Evolutionary conservation across 2,113 vertebrate genomes (phyloP), one percentile per base, ranked within the genome.

Genomic region (Corythaeola cristata): DNA sequence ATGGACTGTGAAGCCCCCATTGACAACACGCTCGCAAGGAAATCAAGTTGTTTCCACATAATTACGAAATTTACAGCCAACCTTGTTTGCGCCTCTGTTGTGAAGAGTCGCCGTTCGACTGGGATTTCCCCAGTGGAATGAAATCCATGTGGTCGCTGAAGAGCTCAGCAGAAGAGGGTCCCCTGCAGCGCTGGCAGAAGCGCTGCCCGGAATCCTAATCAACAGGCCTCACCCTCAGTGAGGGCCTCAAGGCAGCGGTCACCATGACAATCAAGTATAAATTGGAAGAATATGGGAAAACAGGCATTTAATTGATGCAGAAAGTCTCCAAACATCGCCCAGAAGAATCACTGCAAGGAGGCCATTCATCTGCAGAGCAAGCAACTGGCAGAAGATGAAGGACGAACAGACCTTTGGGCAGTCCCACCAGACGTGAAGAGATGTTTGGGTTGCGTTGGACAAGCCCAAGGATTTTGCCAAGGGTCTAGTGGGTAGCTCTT

Each of bases 1-100:
- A 52, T 0, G 37, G 37, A 26, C 39, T 1, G 3, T 0, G 30
- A 68, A 30, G 52, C 28, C 68, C 47, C 59, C 1, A 0, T 5
- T 30, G 39, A 32, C 47, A 50, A 26, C 41, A 12, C 0, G 3
- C 37, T 66, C 3, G 0, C 0, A 2, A 66, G 35, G 58, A 75
- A 89, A 89, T 62, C 49, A 22, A 85, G 8, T 59, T n/a, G 49
- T 60, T 79, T 82, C 50, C 78, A 47, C 2, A 1, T 53, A 50
- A 83, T 82, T 75, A 60, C 37, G 76, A 50, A 86, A 79, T 90
- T 75, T 41, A 89, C 58, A 89, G 30, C 6, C n/a, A 58, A 18
- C 13, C 58, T 95, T 9, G 0, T 83, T 82, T 58, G 49, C n/a
- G 49, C 44, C 24, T 50, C 24, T 26, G 60, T 58, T 28, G 23